Evolutionary conservation across 2,888 invertebrate species (phyloP).

Genomic region (Epinotia nisella): DNA sequence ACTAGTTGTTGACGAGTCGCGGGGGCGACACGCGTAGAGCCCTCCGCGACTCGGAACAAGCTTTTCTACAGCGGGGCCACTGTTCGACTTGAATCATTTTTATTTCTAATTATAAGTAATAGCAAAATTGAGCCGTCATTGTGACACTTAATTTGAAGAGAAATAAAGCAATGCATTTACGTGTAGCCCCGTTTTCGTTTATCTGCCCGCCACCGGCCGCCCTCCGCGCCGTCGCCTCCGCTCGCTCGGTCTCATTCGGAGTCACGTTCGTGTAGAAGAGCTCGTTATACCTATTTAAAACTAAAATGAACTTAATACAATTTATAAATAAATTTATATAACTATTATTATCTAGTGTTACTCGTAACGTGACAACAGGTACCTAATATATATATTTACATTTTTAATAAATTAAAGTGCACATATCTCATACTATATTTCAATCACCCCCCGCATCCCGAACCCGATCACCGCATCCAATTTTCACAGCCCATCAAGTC

Average conservation of each 20-base stretch:
- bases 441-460: conserved; percentile 19
- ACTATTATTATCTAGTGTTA: conserved; percentile 30
- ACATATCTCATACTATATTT: conserved; percentile 62
- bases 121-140: conserved; percentile 16
- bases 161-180: conserved; percentile 41
- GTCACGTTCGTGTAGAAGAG: conserved; percentile 29
- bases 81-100: neutral
- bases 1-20: neutral
- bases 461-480: neutral
- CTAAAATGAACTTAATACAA: conserved; percentile 28
- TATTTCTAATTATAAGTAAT: conserved; percentile 21
- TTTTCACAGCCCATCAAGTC: neutral
- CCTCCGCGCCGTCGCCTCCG: neutral
- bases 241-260: neutral
- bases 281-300: conserved; percentile 37
- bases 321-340: conserved; percentile 34
- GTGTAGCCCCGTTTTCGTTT: conserved; percentile 8
- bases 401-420: conserved; percentile 75
- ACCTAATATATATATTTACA: conserved; percentile 38
- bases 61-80: conserved; percentile 22
- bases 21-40: conserved; percentile 6
- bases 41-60: conserved; percentile 9
- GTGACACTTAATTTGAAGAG: conserved; percentile 18
- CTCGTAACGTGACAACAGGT: conserved; percentile 38
- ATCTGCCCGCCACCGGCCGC: conserved; percentile 6